phyloP scores from a whole-genome alignment of 2,888 invertebrate species.

The Dermolepida albohirtum region DNA sequence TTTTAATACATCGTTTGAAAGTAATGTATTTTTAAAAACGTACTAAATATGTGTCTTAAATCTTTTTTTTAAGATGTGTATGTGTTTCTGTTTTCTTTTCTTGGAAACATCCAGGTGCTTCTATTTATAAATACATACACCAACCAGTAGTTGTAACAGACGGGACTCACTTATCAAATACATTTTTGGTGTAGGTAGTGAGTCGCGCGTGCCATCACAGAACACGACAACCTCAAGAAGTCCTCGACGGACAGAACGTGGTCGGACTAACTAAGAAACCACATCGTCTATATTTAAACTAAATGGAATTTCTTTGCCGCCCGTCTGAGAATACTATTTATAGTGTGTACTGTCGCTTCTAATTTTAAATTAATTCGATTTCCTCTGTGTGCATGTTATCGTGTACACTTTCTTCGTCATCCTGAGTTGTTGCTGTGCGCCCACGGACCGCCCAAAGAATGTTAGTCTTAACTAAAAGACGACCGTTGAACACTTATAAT shows the following conservation, averaged over 20 bases:
- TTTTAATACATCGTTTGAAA: too few species aligned
- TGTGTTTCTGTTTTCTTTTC: too few species aligned
- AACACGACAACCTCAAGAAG: conserved; percentile 13
- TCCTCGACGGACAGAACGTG: background rate
- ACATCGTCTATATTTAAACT: conserved; percentile 25
- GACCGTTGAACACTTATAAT: conserved; percentile 15
- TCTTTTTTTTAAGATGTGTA: too few species aligned
- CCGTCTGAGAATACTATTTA: conserved; percentile 33
- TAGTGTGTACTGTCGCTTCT: conserved; percentile 29
- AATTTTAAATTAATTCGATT: conserved; percentile 38
- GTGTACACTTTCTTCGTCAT: conserved; percentile 23
- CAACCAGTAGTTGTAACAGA: conserved; percentile 8
- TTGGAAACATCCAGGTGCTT: too few species aligned
- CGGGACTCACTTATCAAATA: conserved; percentile 31
- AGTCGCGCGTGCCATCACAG: conserved; percentile 4
- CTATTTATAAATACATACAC: conserved; percentile 11
- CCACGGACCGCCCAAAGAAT: background rate
- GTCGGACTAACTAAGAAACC: too few species aligned
- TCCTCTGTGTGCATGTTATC: background rate
- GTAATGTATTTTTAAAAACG: too few species aligned
- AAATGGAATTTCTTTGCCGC: conserved; percentile 33
- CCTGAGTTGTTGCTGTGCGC: background rate
- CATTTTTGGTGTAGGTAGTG: conserved; percentile 30
- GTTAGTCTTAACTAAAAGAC: background rate
- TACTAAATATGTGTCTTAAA: too few species aligned